Base-by-base conservation (phyloP, 2,113 vertebrate genomes). In the Morone saxatilis region DNA sequence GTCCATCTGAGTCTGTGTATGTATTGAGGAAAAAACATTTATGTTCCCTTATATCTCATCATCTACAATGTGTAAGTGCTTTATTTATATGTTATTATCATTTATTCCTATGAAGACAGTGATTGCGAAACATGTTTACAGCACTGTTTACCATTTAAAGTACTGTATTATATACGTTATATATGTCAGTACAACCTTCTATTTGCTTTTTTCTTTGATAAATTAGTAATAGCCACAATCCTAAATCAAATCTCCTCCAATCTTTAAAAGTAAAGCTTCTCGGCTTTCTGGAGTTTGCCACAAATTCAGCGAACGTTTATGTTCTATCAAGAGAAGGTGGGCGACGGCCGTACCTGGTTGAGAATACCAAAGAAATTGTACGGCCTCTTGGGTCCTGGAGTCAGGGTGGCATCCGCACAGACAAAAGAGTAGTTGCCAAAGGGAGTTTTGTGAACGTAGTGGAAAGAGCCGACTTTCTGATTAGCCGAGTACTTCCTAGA, bases 371-470 rank as follows among this genome's bases (percentile, higher is more conserved):
- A 98, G 95, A 99, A 99, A 91, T 99, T 99, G 93, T 95, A 99
- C 1, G 97, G 98, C 76, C 96, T 97, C 85, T 99, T 99, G 38
- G 97, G 98, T 61, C 98, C 98, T 71, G 98, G 97, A 48, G 82
- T 97, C 83, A 96, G 93, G 0, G 97, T 99, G 59, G 98, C 98
- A 91, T 99, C 98, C 43, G 96, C 93, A 36, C 96, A 99, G 81
- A 99, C 96, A 79, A 99, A 99, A 13, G 98, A 99, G 88, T 99
- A 99, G 89, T 97, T 99, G 66, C 98, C 98, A 91, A 99, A 99
- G 11, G 97, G 88, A 54, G 97, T 98, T 65, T 85, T 94, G 86
- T 99, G 98, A 48, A 97, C 83, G 12, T 99, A 97, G 93, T 97
- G 98, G 88, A 98, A 99, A 56, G 98, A 98, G 67, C 98, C 98